A percentile compares a stretch with the other conserved stretches of the same genome.
These are phyloP conservation scores for Tipula vernalis DNA, from an alignment of 2,888 invertebrate genomes.

Conservation along the genomic window DNA sequence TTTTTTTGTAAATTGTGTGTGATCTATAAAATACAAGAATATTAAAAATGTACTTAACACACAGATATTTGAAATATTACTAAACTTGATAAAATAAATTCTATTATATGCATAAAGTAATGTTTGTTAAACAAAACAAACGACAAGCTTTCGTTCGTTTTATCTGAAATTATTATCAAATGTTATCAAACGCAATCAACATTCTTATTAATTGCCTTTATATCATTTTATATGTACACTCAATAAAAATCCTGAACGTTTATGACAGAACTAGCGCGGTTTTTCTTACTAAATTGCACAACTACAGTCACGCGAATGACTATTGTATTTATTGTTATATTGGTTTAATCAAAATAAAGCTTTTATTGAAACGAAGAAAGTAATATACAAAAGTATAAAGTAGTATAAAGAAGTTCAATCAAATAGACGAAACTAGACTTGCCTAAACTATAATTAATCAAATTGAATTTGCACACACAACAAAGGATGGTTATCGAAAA, in stretches of 20 bases:
- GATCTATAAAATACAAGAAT: neutral
- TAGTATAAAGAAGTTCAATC: neutral
- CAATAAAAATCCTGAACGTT: neutral
- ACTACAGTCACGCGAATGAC: neutral
- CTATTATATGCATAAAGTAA: neutral
- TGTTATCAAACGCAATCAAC: neutral
- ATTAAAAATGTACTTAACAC: neutral
- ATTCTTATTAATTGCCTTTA: neutral
- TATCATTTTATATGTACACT: neutral
- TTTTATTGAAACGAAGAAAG: neutral
- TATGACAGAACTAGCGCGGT: neutral
- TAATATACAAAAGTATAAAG: neutral
- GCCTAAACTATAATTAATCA: neutral
- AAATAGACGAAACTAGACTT: neutral
- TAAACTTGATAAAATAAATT: neutral
- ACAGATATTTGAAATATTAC: neutral
- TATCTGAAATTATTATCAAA: neutral
- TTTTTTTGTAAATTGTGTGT: neutral
- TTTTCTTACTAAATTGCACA: neutral
- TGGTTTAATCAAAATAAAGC: neutral
- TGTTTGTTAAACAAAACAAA: neutral
- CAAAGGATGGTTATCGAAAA: neutral
- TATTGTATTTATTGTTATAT: neutral
- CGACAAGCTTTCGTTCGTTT: neutral
- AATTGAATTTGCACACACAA: neutral